Evolutionary conservation across 2,797 vertebrate species (phyloP), one percentile per base, ranked within the genome.

Genomic region (Aphelocoma californica): DNA sequence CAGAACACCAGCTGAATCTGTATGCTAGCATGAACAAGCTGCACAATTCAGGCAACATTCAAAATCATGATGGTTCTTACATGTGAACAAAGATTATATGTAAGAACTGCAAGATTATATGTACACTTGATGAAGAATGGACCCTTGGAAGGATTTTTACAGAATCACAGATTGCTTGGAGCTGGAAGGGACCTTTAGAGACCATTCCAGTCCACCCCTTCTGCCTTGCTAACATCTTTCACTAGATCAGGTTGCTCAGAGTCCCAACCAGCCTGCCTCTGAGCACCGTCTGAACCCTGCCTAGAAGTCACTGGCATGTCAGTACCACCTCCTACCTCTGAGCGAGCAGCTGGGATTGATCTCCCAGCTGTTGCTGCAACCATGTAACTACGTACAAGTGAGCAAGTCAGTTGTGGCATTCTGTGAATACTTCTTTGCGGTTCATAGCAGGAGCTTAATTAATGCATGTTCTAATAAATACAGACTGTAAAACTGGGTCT

Each of bases 361-460:
- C 36, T 79, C 45, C 42, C 71, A 48, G 2, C 18, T 44, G 32
- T 0, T 50, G 32, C 69, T 74, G 20, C 85, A 80, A 60, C 12
- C 69, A 72, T 17, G 44, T n/a, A 78, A 70, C 20, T 6, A 74
- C 0, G 0, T 13, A 29, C 2, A 5, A 58, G 18, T 9, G 12
- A 71, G 29, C 5, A 4, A 11, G 10, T 18, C 75, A 82, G n/a
- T 17, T 32, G 60, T 0, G 18, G 44, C 34, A n/a, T 16, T 58
- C 40, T 36, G 18, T 40, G 19, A 83, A 42, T 47, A 62, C 12
- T 19, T 72, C 38, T 3, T 16, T 25, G 45, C 25, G 65, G 29
- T 21, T 65, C 40, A 3, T 31, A 58, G 25, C 17, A 86, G 36
- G 2, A 81, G 28, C 26, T 67, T 71, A 58, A 67, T n/a, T 62